A percentile compares a stretch with the other conserved stretches of the same genome.
phyloP scores from a whole-genome alignment of 2,113 vertebrate species.

The Peromyscus maniculatus region DNA sequence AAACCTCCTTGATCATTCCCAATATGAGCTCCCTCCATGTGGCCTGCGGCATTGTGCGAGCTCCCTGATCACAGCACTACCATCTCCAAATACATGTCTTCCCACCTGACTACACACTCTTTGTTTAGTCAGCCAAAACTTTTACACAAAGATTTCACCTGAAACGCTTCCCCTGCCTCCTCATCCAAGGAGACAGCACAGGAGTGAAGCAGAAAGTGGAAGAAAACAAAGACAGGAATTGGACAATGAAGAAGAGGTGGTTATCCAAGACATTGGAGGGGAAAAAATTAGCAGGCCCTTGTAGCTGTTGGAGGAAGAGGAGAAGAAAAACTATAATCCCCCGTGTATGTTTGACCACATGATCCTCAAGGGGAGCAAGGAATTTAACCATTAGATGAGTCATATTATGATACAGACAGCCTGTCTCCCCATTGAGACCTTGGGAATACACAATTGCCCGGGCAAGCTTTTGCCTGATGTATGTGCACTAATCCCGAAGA shows the following conservation, averaged over 20 bases:
- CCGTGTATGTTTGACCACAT: neutral
- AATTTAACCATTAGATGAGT: slow-evolving; percentile 61
- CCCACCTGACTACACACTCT: neutral
- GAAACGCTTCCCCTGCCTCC: neutral
- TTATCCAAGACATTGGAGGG: neutral
- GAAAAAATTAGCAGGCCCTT: neutral
- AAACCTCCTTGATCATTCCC: neutral
- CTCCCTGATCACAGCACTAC: neutral
- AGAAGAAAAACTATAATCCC: neutral
- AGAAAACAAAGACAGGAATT: neutral
- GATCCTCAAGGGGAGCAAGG: slow-evolving; percentile 1
- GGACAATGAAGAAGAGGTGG: neutral
- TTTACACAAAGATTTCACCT: neutral
- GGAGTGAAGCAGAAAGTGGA: neutral
- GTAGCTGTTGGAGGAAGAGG: neutral
- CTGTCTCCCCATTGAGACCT: neutral
- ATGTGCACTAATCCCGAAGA: slow-evolving; percentile 37
- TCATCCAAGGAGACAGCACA: neutral
- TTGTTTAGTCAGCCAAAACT: neutral
- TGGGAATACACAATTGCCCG: neutral
- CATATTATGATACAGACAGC: slow-evolving; percentile 43
- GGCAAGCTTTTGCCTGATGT: slow-evolving; percentile 46
- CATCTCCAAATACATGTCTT: neutral
- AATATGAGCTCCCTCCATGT: neutral
- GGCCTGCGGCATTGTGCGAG: neutral